Evolutionary conservation across 2,888 invertebrate species (phyloP).

Genomic region (Leptopterna dolabrata): DNA sequence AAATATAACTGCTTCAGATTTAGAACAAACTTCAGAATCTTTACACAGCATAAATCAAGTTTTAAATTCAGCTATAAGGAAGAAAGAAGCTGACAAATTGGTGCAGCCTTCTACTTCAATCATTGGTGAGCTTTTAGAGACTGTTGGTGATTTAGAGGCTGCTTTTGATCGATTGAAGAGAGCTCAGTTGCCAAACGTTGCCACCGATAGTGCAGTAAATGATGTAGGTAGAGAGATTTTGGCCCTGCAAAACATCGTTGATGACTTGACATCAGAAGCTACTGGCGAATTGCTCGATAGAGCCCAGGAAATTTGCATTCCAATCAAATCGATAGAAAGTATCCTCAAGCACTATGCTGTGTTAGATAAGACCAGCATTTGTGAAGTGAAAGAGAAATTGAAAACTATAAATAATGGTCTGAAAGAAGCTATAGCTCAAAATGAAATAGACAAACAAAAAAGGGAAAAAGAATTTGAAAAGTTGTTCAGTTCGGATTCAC

Average conservation of each 20-base stretch:
- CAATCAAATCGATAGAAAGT: conserved; percentile 44
- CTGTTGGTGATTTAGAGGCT: conserved; percentile 40
- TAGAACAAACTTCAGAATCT: conserved; percentile 19
- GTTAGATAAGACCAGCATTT: conserved; percentile 14
- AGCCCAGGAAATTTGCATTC: conserved; percentile 51
- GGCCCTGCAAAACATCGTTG: conserved; percentile 50
- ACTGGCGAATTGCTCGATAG: conserved; percentile 43
- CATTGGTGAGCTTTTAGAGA: conserved; percentile 47
- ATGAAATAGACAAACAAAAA: conserved; percentile 36
- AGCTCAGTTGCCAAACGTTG: neutral
- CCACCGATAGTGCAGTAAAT: conserved; percentile 5
- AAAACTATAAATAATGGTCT: conserved; percentile 19
- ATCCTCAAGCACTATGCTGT: conserved; percentile 27
- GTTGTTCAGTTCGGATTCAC: conserved; percentile 51
- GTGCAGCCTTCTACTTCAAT: conserved; percentile 48
- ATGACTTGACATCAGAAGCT: conserved; percentile 44
- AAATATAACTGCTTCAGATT: neutral
- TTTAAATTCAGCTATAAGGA: conserved; percentile 19
- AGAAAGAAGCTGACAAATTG: conserved; percentile 48
- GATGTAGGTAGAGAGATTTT: conserved; percentile 51
- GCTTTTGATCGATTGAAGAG: conserved; percentile 48
- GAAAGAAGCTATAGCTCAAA: conserved; percentile 12
- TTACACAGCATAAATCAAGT: conserved; percentile 44
- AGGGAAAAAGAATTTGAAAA: conserved; percentile 54
- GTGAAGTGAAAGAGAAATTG: conserved; percentile 43